Evolutionary conservation across 2,888 invertebrate genomes (phyloP).

Genomic region (Pyrocoelia pectoralis): DNA sequence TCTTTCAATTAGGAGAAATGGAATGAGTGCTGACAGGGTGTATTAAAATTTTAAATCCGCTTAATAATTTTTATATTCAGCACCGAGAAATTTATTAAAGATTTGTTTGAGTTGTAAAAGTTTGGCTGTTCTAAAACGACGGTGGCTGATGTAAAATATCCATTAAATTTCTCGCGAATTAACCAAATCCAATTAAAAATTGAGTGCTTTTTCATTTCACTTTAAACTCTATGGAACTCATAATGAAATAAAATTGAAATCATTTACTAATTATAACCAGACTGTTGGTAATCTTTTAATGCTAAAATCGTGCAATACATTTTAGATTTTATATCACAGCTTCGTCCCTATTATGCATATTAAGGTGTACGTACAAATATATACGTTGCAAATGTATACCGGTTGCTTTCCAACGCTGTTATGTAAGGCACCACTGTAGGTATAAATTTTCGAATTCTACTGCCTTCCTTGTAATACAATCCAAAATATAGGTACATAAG

Average conservation of each 20-base stretch:
- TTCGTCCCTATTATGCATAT: constrained; percentile 40
- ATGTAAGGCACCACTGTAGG: no score
- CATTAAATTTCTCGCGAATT: constrained; percentile 62
- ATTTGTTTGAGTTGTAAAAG: constrained; percentile 59
- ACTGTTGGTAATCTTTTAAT: constrained; percentile 49
- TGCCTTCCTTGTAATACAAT: no score
- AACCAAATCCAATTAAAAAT: constrained; percentile 64
- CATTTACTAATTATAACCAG: constrained; percentile 53
- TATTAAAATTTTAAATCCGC: constrained; percentile 56
- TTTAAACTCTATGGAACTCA: constrained; percentile 48
- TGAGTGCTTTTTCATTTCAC: constrained; percentile 63
- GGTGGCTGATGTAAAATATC: constrained; percentile 60
- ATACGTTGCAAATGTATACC: background rate
- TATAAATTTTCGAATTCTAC: no score
- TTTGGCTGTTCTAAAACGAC: constrained; percentile 47
- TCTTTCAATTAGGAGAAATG: constrained; percentile 48
- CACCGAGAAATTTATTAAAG: constrained; percentile 56
- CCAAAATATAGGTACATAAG: no score
- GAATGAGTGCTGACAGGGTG: constrained; percentile 50
- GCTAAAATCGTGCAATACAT: constrained; percentile 37
- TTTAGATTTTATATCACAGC: constrained; percentile 30
- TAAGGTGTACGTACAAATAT: background rate
- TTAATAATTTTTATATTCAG: constrained; percentile 55
- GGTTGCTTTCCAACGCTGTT: no score
- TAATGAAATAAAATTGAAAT: constrained; percentile 52